Conservation (phyloP, 2,797 vertebrate genomes). For the Sebastes wilsoni region DNA sequence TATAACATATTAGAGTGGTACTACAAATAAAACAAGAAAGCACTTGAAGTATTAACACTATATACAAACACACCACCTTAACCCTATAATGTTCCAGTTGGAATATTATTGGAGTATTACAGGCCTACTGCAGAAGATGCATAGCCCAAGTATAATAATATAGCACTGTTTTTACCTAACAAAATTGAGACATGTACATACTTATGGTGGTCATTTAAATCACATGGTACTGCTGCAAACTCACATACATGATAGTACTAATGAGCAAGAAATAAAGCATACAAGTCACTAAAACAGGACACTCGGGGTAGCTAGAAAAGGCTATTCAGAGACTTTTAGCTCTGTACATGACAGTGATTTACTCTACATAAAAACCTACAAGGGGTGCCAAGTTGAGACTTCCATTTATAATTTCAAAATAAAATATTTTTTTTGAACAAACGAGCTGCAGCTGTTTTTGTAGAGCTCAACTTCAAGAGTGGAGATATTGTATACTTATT, state of each 20-base stretch:
- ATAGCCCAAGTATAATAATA: too few species aligned
- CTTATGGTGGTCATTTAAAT: not conserved
- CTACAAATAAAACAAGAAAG: too few species aligned
- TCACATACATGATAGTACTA: not conserved
- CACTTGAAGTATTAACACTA: too few species aligned
- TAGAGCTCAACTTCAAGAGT: not conserved
- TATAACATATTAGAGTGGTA: too few species aligned
- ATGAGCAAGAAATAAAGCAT: not conserved
- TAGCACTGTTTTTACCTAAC: not conserved
- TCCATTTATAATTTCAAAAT: too few species aligned
- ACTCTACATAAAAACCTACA: not conserved
- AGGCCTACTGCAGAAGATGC: too few species aligned
- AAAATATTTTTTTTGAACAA: fast-evolving
- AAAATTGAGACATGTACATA: not conserved
- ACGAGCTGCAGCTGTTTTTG: not conserved
- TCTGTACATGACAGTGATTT: not conserved
- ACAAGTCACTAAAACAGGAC: not conserved
- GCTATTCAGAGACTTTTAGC: not conserved
- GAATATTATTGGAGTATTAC: too few species aligned
- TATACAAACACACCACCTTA: too few species aligned
- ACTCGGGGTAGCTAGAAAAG: not conserved
- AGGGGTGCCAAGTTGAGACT: too few species aligned
- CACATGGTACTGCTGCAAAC: not conserved
- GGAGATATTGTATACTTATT: not conserved
- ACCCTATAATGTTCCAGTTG: too few species aligned